Percentiles rank a stretch among this genome's conserved stretches.
Evolutionary conservation across 2,113 vertebrate genomes (phyloP).

Genomic region (Cephalopterus ornatus): DNA sequence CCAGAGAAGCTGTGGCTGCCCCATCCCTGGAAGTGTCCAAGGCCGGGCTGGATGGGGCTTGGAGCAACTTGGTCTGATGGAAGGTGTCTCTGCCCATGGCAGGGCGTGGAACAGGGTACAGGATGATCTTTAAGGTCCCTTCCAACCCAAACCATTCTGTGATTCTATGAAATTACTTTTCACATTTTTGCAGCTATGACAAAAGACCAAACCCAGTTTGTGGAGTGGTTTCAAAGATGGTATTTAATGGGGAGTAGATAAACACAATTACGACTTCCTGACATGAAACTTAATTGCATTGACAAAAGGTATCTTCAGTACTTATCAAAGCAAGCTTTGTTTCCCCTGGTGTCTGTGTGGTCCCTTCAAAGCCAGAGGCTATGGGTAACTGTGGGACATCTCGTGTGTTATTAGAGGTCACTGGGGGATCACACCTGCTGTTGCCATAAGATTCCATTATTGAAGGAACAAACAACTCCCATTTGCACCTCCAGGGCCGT

Average conservation of each 20-base stretch:
- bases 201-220: background rate
- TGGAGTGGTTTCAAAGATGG: background rate
- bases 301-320: background rate
- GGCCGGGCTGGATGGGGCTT: fast-evolving
- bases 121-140: background rate
- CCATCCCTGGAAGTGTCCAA: background rate
- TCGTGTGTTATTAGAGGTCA: background rate
- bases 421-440: background rate
- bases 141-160: background rate
- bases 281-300: background rate
- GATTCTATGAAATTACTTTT: background rate
- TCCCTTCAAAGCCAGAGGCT: background rate
- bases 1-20: background rate
- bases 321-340: background rate
- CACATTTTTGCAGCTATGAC: background rate
- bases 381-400: background rate
- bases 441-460: background rate
- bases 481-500: background rate
- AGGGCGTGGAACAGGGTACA: fast-evolving
- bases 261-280: background rate
- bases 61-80: fast-evolving
- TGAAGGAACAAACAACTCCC: background rate
- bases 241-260: background rate
- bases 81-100: background rate
- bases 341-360: background rate